These are phyloP conservation scores for Misgurnus mizolepis DNA, from an alignment of 2,113 vertebrate genomes.

Conservation along the genomic window DNA sequence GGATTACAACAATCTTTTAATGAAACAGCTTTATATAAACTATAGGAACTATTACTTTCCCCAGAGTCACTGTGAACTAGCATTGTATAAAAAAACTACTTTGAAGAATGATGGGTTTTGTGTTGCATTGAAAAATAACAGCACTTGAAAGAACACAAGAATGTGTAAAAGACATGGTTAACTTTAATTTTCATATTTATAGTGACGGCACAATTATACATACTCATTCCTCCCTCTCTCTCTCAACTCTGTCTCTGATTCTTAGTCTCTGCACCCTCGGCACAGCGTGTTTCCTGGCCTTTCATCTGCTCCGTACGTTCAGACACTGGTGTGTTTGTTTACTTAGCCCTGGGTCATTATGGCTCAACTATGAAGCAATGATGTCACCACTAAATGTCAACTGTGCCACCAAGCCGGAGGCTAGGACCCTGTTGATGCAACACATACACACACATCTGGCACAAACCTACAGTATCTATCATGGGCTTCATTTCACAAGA, in stretches of 20 bases:
- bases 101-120: too few relatives aligned
- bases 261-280: constrained; percentile 4
- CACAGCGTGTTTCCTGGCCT: constrained; percentile 18
- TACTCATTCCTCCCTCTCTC: neutral
- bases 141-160: too few relatives aligned
- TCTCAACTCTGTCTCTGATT: neutral
- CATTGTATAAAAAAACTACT: too few relatives aligned
- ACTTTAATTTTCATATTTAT: neutral
- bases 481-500: neutral
- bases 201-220: too few relatives aligned
- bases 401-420: constrained; percentile 2
- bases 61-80: too few relatives aligned
- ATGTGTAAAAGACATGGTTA: too few relatives aligned
- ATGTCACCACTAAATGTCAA: constrained; percentile 34
- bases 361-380: neutral
- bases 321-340: constrained; percentile 7
- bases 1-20: too few relatives aligned
- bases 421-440: constrained; percentile 4
- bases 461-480: neutral
- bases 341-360: constrained; percentile 23
- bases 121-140: too few relatives aligned
- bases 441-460: constrained; percentile 14
- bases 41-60: too few relatives aligned
- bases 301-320: neutral
- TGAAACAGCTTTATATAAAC: too few relatives aligned